Evolutionary conservation across 2,888 invertebrate species (phyloP).

Genomic region (Rotaria macrura): DNA sequence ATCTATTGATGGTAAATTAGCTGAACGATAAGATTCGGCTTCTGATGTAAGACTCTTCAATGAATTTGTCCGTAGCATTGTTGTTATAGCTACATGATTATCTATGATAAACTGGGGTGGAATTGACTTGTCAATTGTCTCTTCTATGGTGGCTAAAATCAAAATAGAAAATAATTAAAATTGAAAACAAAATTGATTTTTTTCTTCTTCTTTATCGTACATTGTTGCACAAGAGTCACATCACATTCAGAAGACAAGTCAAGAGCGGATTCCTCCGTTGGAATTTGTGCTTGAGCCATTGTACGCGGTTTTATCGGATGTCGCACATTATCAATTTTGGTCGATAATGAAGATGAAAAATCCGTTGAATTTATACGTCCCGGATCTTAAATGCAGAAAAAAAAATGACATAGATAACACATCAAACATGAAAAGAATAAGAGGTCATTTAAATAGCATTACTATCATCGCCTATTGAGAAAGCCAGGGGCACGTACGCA

Average conservation of each 20-base stretch:
- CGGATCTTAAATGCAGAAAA: background rate
- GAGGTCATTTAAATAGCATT: background rate
- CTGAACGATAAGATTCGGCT: conserved; percentile 3
- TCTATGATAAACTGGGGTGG: background rate
- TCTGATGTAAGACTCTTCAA: background rate
- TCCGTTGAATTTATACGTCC: background rate
- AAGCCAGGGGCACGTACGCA: background rate
- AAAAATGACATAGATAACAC: background rate
- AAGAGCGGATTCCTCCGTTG: background rate
- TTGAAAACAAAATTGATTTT: too few species aligned
- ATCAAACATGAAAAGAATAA: background rate
- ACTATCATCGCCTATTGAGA: background rate
- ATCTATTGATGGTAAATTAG: background rate
- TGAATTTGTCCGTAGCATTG: background rate
- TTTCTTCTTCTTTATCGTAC: background rate
- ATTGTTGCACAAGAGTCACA: background rate
- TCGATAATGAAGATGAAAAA: background rate
- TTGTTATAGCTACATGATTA: background rate
- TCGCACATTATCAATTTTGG: background rate
- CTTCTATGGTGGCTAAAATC: background rate
- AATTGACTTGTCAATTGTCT: background rate
- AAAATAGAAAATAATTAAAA: too few species aligned
- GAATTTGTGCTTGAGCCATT: background rate
- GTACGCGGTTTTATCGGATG: background rate
- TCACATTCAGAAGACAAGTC: background rate